Base-by-base conservation (phyloP, 2,888 invertebrate species). In the Synanthedon formicaeformis region DNA sequence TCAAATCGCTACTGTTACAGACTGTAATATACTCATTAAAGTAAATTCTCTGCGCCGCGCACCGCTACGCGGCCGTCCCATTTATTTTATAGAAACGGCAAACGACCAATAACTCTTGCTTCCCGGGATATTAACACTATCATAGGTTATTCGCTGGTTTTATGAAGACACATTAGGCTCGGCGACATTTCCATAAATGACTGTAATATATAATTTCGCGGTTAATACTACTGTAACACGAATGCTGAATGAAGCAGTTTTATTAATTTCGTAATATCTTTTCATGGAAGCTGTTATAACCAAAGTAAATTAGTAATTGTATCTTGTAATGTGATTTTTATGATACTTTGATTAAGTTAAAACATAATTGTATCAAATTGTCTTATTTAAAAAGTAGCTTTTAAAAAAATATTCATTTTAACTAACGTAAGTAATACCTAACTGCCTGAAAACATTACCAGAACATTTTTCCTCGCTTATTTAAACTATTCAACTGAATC, bases 91-190 rank as follows among this genome's bases (percentile, higher is more conserved):
- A 70, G 75, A 73, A 83, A 75, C 82, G 71, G 82, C 81, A 82
- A 85, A 85, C 84, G 84, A 76, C 82, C 85, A 81, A 86, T 85
- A 86, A 83, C 75, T 86, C 85, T 84, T 84, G 79, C 83, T 83
- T 78, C 75, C 81, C 70, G 78, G 78, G 80, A 84, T 85, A 86
- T 85, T 86, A 86, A 85, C 85, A 86, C 85, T 83, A 85, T 85
- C 84, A 84, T 83, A 83, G 81, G 81, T 85, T 84, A 83, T 81
- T 82, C 82, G 78, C 75, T 67, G 73, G 75, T 75, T 83, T 83
- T 84, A 86, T 86, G 85, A 84, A 85, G 86, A 86, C 69, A 81
- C 74, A 85, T 84, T 83, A 81, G 77, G 65, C 71, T 66, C 61
- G 55, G 67, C 65, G 73, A 77, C 76, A 79, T 79, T 81, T 75